phyloP scores from a whole-genome alignment of 2,113 vertebrate genomes.

The Talpa occidentalis region DNA sequence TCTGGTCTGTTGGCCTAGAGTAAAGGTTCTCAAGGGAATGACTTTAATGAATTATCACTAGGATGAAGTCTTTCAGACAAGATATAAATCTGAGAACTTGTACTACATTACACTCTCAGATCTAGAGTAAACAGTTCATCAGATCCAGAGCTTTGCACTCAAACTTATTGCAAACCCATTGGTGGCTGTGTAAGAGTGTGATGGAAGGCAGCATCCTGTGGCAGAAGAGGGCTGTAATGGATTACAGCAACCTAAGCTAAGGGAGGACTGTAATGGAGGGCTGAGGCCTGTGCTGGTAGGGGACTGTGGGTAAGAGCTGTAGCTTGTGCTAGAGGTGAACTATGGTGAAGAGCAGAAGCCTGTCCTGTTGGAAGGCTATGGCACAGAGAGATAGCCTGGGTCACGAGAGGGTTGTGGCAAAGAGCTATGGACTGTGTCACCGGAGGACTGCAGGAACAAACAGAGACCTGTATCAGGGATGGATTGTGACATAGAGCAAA shows the following conservation, averaged over 20 bases:
- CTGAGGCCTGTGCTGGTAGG: background rate
- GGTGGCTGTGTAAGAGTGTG: constrained; percentile 82
- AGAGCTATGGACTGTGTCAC: constrained; percentile 37
- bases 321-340: constrained; percentile 16
- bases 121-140: constrained; percentile 92
- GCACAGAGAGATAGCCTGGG: constrained; percentile 36
- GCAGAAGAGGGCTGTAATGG: background rate
- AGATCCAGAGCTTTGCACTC: constrained; percentile 86
- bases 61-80: constrained; percentile 93
- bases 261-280: background rate
- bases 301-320: background rate
- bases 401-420: constrained; percentile 50
- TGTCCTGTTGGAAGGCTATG: constrained; percentile 35
- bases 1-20: constrained; percentile 84
- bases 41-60: constrained; percentile 93
- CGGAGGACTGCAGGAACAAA: constrained; percentile 60
- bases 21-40: constrained; percentile 94
- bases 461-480: constrained; percentile 89
- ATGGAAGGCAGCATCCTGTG: background rate
- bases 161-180: constrained; percentile 92
- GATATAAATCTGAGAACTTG: constrained; percentile 93
- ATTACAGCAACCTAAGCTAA: background rate
- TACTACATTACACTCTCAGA: constrained; percentile 88
- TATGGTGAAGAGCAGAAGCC: constrained; percentile 23
- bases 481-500: constrained; percentile 17